Percentiles rank a stretch among this genome's conserved stretches.
Evolutionary conservation across 2,888 invertebrate species (phyloP).

Genomic region (Junonia oenone): DNA sequence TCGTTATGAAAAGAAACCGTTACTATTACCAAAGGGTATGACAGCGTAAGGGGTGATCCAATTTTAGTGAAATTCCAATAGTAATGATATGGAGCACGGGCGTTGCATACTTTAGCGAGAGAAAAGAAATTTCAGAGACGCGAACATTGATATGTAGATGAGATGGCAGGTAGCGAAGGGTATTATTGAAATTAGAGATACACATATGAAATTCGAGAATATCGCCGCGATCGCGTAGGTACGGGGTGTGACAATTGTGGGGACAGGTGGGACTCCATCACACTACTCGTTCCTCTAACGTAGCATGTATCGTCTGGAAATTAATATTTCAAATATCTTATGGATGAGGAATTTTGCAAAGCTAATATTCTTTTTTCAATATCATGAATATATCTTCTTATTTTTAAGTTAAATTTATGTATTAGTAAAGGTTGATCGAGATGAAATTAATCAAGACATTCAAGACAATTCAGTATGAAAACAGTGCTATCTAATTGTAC

Average conservation of each 20-base stretch:
- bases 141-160: constrained; percentile 77
- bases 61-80: constrained; percentile 69
- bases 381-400: neutral
- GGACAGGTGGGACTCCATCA: constrained; percentile 22
- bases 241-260: constrained; percentile 27
- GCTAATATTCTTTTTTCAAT: neutral
- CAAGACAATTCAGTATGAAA: neutral
- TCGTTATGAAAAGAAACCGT: constrained; percentile 77
- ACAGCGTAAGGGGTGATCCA: constrained; percentile 71
- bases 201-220: constrained; percentile 59
- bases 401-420: neutral
- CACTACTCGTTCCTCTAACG: neutral
- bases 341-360: neutral
- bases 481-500: neutral
- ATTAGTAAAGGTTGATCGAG: neutral
- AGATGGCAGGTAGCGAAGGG: constrained; percentile 70
- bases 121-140: constrained; percentile 71
- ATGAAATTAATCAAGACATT: no score
- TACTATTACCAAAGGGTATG: constrained; percentile 75
- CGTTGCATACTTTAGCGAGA: constrained; percentile 70
- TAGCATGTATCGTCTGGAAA: neutral
- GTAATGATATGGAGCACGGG: constrained; percentile 77
- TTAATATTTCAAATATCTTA: neutral
- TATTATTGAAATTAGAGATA: constrained; percentile 77
- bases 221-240: constrained; percentile 25